Conservation (phyloP, 2,797 vertebrate species). For the Calcarius lapponicus region DNA sequence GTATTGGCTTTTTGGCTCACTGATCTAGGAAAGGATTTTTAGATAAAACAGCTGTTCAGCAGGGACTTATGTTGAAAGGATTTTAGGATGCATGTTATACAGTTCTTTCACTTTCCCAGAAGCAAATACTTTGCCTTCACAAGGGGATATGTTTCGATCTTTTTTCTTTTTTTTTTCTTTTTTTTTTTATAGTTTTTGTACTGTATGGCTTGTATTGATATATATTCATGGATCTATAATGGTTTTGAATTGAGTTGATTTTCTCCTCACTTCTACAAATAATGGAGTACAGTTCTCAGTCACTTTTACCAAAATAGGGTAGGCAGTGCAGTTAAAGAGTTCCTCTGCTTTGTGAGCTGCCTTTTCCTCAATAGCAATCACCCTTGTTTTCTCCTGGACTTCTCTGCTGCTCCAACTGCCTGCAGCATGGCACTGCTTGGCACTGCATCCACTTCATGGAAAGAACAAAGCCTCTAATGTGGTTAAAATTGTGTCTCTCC, state of each 20-base stretch:
- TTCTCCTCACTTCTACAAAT: neutral
- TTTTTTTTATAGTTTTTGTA: neutral
- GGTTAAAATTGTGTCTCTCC: neutral
- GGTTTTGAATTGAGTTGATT: neutral
- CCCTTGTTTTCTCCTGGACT: neutral
- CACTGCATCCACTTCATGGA: neutral
- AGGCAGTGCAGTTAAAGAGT: neutral
- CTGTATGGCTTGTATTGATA: neutral
- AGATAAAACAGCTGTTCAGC: slow-evolving; percentile 3
- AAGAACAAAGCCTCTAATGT: neutral
- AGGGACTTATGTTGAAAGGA: neutral
- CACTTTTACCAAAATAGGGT: neutral
- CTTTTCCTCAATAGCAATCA: neutral
- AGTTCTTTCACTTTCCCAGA: neutral
- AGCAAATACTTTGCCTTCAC: neutral
- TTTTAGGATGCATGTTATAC: neutral
- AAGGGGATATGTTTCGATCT: neutral
- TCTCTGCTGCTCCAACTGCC: neutral
- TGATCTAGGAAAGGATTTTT: slow-evolving; percentile 43
- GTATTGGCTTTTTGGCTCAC: slow-evolving; percentile 18
- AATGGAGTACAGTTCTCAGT: neutral
- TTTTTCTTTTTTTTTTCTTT: neutral
- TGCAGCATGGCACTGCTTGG: neutral
- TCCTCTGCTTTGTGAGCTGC: neutral
- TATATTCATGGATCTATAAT: neutral